These are phyloP conservation scores for Psittacula derbiana DNA, from an alignment of 2,797 vertebrate species.

Conservation along the genomic window DNA sequence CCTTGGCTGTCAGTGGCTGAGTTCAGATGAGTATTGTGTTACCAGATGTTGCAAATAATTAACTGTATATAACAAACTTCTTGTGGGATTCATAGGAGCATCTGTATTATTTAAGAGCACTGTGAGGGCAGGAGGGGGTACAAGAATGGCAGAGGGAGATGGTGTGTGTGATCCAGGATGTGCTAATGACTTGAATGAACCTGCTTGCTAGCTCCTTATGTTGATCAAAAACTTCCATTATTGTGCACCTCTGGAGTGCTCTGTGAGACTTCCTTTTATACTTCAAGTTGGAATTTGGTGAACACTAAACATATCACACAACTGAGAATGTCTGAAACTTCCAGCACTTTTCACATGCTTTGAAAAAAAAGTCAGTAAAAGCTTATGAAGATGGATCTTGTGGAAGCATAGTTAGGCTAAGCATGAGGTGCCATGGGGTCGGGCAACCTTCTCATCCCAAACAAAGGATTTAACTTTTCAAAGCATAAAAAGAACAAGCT, in stretches of 20 bases:
- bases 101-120: neutral
- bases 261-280: neutral
- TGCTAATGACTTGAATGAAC: neutral
- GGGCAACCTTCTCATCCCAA: neutral
- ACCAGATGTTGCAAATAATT: neutral
- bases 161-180: neutral
- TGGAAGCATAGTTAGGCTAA: neutral
- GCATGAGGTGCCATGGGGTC: neutral
- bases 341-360: neutral
- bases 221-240: neutral
- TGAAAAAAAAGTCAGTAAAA: neutral
- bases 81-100: neutral
- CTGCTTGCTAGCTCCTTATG: rapidly evolving
- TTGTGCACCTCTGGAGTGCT: rapidly evolving
- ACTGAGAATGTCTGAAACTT: neutral
- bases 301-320: neutral
- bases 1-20: neutral
- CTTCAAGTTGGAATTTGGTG: neutral
- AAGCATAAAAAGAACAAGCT: neutral
- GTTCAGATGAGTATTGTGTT: neutral
- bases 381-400: neutral
- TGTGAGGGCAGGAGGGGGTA: neutral
- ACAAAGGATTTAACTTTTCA: neutral
- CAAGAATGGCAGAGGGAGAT: neutral
- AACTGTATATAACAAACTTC: neutral